Conservation (phyloP, 2,113 vertebrate species). For the Stigmatopora nigra region DNA sequence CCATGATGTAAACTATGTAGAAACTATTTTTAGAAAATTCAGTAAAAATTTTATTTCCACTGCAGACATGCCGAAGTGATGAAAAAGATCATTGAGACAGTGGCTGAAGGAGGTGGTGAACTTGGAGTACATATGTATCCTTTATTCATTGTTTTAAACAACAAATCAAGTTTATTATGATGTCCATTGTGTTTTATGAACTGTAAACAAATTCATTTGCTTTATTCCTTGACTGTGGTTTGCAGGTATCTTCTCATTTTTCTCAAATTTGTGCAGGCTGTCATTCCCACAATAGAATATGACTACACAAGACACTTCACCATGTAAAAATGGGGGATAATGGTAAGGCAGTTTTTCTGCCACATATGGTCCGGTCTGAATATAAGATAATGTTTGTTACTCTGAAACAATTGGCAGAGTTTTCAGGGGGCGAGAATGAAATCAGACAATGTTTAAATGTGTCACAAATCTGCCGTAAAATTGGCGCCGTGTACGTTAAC, state of each 20-base stretch:
- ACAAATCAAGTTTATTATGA: background rate
- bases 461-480: background rate
- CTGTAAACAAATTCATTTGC: background rate
- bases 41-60: conserved; percentile 29
- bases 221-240: conserved; percentile 69
- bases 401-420: conserved; percentile 18
- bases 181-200: background rate
- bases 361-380: conserved; percentile 4
- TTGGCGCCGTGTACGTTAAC: background rate
- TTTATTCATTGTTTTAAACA: conserved; percentile 59
- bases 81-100: conserved; percentile 99
- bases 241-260: conserved; percentile 98
- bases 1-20: no score
- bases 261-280: conserved; percentile 98
- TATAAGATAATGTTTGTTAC: conserved; percentile 15
- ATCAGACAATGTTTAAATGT: background rate
- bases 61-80: conserved; percentile 96
- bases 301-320: conserved; percentile 99
- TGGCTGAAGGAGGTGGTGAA: conserved; percentile 96
- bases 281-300: conserved; percentile 99
- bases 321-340: conserved; percentile 73
- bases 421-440: background rate
- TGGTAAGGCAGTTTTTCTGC: conserved; percentile 1
- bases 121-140: conserved; percentile 99
- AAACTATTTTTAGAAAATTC: background rate